phyloP scores from a whole-genome alignment of 2,888 invertebrate genomes.

The Phaonia tiefii region DNA sequence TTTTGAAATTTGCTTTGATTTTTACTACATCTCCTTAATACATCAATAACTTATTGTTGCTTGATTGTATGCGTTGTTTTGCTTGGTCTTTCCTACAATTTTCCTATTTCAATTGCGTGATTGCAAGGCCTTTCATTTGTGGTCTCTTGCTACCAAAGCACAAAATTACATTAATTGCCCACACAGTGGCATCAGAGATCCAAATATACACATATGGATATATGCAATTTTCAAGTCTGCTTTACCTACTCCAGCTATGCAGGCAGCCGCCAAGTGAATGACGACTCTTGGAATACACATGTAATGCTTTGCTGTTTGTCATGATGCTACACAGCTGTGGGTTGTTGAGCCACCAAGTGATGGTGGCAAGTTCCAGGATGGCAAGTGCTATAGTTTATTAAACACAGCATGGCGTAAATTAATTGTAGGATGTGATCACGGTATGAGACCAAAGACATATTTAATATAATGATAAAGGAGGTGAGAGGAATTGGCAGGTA shows the following conservation, averaged over 20 bases:
- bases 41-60: too few species aligned
- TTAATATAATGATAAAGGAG: too few species aligned
- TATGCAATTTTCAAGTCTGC: background rate
- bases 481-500: too few species aligned
- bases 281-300: background rate
- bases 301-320: background rate
- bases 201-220: too few species aligned
- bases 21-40: too few species aligned
- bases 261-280: background rate
- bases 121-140: background rate
- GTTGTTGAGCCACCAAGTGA: background rate
- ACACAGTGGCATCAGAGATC: conserved; percentile 57
- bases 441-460: conserved; percentile 34
- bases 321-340: background rate
- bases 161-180: conserved; percentile 64
- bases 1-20: too few species aligned
- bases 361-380: conserved; percentile 8
- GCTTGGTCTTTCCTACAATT: too few species aligned
- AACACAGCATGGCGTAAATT: conserved; percentile 63
- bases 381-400: conserved; percentile 62
- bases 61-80: background rate
- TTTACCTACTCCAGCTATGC: background rate
- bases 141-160: background rate
- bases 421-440: conserved; percentile 61
- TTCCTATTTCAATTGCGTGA: background rate